Evolutionary conservation across 2,888 invertebrate genomes (phyloP).

Genomic region (Seladonia tumulorum): DNA sequence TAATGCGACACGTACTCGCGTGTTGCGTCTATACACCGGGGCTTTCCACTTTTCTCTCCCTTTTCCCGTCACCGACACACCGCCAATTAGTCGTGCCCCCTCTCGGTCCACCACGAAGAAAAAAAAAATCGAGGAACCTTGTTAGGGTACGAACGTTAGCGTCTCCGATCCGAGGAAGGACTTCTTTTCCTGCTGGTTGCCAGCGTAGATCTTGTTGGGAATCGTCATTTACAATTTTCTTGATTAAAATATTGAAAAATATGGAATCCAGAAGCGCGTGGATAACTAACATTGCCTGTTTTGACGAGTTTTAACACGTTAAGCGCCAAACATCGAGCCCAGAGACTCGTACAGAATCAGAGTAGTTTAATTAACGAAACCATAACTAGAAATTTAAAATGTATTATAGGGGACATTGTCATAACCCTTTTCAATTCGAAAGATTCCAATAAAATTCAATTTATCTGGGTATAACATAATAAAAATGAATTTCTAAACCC

Average conservation of each 20-base stretch:
- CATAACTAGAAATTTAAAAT: too few species aligned
- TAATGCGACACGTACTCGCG: conserved; percentile 43
- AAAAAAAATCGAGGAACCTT: background rate
- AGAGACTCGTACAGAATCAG: too few species aligned
- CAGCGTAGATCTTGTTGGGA: too few species aligned
- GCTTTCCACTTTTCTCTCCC: conserved; percentile 18
- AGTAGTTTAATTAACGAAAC: too few species aligned
- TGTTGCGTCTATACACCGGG: conserved; percentile 35
- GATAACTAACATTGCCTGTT: background rate
- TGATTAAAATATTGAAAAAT: background rate
- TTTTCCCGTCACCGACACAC: conserved; percentile 20
- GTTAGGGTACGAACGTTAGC: background rate
- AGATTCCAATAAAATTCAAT: too few species aligned
- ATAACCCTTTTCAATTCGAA: too few species aligned
- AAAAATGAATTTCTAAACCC: too few species aligned
- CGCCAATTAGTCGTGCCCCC: background rate
- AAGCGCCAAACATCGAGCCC: too few species aligned
- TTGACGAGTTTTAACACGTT: too few species aligned
- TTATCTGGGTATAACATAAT: too few species aligned
- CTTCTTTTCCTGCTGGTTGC: background rate
- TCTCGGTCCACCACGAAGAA: background rate
- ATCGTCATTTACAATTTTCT: too few species aligned
- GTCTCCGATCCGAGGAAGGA: background rate
- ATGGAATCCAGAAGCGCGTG: background rate
- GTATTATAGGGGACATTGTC: too few species aligned